These are phyloP conservation scores for Bambusicola thoracicus DNA, from an alignment of 2,113 vertebrate genomes.

Conservation along the genomic window DNA sequence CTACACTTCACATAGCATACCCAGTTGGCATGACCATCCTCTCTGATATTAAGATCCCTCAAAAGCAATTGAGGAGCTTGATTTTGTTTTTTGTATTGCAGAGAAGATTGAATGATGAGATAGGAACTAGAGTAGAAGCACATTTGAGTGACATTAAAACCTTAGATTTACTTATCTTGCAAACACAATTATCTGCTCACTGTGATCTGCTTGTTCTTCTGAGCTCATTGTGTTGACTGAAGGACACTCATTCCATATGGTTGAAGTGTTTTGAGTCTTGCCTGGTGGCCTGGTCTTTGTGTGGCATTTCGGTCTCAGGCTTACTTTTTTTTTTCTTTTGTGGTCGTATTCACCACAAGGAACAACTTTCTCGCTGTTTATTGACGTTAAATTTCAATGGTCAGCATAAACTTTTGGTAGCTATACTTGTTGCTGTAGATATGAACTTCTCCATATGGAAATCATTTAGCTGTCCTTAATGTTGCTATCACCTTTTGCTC, in stretches of 20 bases:
- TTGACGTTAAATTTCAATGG: neutral
- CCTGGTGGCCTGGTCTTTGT: neutral
- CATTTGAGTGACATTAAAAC: neutral
- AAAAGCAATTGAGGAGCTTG: neutral
- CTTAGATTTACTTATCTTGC: neutral
- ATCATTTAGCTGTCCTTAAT: neutral
- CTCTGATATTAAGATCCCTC: neutral
- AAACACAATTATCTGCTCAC: neutral
- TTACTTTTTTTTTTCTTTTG: neutral
- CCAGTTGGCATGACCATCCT: neutral
- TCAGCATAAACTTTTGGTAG: neutral
- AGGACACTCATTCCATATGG: neutral
- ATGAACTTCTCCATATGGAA: neutral
- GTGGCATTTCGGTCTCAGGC: neutral
- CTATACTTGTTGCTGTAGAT: neutral
- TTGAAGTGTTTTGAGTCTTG: neutral
- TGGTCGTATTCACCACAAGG: neutral
- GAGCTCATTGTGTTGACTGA: neutral
- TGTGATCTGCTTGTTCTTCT: neutral
- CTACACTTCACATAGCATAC: neutral
- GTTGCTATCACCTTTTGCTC: neutral
- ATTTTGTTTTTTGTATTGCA: neutral
- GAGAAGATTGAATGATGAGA: neutral
- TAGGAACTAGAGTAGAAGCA: neutral
- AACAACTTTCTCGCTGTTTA: neutral